phyloP scores from a whole-genome alignment of 1,140 invertebrate genomes.

The Micrasema minimum region DNA sequence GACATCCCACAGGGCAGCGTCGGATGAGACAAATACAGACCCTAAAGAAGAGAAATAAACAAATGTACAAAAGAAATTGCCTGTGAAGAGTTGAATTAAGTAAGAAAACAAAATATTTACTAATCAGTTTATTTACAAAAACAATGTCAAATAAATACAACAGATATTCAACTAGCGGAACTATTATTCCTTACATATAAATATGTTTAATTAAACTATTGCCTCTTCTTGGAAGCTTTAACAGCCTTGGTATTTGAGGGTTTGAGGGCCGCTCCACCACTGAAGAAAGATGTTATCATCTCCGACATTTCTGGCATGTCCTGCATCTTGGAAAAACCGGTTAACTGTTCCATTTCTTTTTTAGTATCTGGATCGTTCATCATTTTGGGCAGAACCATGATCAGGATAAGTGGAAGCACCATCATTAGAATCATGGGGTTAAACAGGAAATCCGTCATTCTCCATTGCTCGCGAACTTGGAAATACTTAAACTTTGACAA shows the following conservation, averaged over 20 bases:
- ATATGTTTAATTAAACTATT: slow-evolving; percentile 61
- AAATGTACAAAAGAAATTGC: too few relatives aligned
- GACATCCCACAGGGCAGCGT: too few relatives aligned
- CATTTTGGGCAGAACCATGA: slow-evolving; percentile 95
- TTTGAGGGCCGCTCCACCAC: slow-evolving; percentile 67
- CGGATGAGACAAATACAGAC: too few relatives aligned
- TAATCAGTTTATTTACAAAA: background rate
- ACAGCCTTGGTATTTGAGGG: slow-evolving; percentile 70
- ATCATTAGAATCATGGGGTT: slow-evolving; percentile 99
- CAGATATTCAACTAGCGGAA: background rate
- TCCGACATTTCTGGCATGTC: slow-evolving; percentile 92
- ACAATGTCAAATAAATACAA: slow-evolving; percentile 8
- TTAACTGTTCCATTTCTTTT: slow-evolving; percentile 92
- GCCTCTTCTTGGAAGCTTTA: slow-evolving; percentile 77
- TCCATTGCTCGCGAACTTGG: slow-evolving; percentile 93
- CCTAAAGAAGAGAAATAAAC: too few relatives aligned
- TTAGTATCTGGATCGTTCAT: slow-evolving; percentile 97
- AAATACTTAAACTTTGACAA: slow-evolving; percentile 89
- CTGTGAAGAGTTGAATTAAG: too few relatives aligned
- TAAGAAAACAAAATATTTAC: background rate
- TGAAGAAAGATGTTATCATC: slow-evolving; percentile 84
- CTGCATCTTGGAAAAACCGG: slow-evolving; percentile 80
- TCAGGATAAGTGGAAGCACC: slow-evolving; percentile 89
- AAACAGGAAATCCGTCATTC: slow-evolving; percentile 91
- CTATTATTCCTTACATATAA: too few relatives aligned